Evolutionary conservation across 2,797 vertebrate species (phyloP).

Genomic region (Protonibea diacanthus): DNA sequence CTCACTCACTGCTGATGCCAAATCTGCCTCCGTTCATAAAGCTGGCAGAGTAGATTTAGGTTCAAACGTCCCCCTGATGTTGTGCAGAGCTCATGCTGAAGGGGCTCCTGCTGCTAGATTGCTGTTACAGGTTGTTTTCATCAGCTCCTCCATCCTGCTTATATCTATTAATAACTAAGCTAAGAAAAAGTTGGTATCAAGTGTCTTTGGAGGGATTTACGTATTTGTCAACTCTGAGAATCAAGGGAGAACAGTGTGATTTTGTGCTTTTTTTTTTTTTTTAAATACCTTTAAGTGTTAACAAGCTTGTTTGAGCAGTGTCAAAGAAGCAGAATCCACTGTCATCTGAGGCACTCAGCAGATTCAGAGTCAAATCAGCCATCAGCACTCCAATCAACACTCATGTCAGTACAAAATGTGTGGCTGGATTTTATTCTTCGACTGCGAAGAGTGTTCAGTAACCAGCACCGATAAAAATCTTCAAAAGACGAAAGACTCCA

Average conservation of each 20-base stretch:
- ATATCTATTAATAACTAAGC: conserved; percentile 21
- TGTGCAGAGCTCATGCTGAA: conserved; percentile 14
- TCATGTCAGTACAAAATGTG: no score
- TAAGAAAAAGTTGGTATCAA: neutral
- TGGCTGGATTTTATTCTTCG: no score
- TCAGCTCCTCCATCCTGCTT: conserved; percentile 32
- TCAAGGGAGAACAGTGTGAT: neutral
- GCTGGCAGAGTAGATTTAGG: conserved; percentile 8
- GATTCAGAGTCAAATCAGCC: neutral
- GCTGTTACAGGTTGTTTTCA: conserved; percentile 29
- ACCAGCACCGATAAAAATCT: no score
- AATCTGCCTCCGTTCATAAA: conserved; percentile 1
- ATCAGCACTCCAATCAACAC: neutral
- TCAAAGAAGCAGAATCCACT: neutral
- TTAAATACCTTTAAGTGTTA: no score
- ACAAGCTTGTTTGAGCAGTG: neutral
- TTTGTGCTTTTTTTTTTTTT: neutral
- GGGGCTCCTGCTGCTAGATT: conserved; percentile 41
- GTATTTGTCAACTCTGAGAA: conserved; percentile 9
- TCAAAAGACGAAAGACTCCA: no score
- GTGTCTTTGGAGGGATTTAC: neutral
- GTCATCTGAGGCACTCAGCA: neutral
- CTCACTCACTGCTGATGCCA: conserved; percentile 9
- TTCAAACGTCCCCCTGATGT: conserved; percentile 27
- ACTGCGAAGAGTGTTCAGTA: no score